These are phyloP conservation scores for Nebria ingens DNA, from an alignment of 1,140 invertebrate genomes.

Conservation along the genomic window DNA sequence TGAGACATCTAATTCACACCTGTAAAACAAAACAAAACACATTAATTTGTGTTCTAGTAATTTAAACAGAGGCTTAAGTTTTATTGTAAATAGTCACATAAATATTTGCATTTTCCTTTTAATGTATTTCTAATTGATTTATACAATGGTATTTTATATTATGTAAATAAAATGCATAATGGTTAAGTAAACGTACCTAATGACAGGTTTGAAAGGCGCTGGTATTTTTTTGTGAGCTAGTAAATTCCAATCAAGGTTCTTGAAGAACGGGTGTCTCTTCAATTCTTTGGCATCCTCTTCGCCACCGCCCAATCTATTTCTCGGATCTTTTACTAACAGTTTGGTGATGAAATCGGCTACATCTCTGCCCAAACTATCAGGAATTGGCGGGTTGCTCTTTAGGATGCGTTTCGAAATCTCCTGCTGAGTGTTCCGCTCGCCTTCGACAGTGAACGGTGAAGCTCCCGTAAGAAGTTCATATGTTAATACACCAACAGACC, in stretches of 20 bases:
- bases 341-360: conserved; percentile 54
- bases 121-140: not conserved
- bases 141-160: not conserved
- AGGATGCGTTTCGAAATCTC: conserved; percentile 89
- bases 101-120: no score
- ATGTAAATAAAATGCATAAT: not conserved
- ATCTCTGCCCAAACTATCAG: conserved; percentile 49
- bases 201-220: conserved; percentile 74
- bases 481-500: conserved; percentile 92
- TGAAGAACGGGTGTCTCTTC: conserved; percentile 79
- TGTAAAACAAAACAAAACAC: conserved; percentile 20
- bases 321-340: conserved; percentile 81
- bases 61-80: no score
- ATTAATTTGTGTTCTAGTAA: conserved; percentile 11
- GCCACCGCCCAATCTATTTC: conserved; percentile 72
- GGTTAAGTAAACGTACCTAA: conserved; percentile 42
- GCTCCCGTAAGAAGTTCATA: conserved; percentile 95
- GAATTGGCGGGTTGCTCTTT: conserved; percentile 75
- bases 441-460: conserved; percentile 94
- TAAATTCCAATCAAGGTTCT: conserved; percentile 63
- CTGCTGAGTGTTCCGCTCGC: conserved; percentile 81
- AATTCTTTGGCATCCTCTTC: conserved; percentile 70
- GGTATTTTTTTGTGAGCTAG: conserved; percentile 59
- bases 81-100: no score
- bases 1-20: conserved; percentile 79